Evolutionary conservation across 2,888 invertebrate genomes (phyloP).

Genomic region (Chrysolina americana): DNA sequence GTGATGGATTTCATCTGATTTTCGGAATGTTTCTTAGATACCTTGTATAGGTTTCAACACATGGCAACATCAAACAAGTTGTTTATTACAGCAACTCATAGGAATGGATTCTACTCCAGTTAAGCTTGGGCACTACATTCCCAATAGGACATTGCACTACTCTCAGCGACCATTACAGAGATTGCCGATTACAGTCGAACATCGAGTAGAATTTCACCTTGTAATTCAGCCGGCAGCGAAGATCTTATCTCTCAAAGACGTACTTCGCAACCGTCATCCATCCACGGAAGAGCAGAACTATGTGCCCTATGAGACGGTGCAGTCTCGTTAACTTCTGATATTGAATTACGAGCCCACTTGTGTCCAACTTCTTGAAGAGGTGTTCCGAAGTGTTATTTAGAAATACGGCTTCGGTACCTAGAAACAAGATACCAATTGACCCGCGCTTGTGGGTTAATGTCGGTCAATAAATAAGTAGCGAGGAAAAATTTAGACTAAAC

Average conservation of each 20-base stretch:
- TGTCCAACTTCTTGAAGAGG: neutral
- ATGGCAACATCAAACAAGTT: neutral
- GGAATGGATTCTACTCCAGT: neutral
- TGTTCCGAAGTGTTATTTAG: neutral
- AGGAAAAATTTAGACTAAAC: no score
- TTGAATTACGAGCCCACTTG: neutral
- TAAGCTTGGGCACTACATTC: neutral
- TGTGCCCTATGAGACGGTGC: neutral
- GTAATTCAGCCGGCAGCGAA: slow-evolving; percentile 1
- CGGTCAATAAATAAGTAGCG: no score
- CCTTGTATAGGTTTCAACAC: no score
- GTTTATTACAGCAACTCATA: neutral
- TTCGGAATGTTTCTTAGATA: no score
- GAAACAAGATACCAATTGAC: no score
- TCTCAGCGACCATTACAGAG: slow-evolving; percentile 11
- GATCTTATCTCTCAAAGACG: slow-evolving; percentile 11
- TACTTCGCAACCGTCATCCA: neutral
- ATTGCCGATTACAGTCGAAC: slow-evolving; percentile 13
- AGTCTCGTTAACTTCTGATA: neutral
- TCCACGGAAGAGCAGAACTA: neutral
- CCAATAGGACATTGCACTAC: slow-evolving; percentile 10
- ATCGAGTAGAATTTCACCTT: slow-evolving; percentile 10
- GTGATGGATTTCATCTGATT: no score
- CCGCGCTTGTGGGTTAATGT: no score
- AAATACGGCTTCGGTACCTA: neutral